phyloP scores from a whole-genome alignment of 2,888 invertebrate genomes.

The Trichogramma evanescens region DNA sequence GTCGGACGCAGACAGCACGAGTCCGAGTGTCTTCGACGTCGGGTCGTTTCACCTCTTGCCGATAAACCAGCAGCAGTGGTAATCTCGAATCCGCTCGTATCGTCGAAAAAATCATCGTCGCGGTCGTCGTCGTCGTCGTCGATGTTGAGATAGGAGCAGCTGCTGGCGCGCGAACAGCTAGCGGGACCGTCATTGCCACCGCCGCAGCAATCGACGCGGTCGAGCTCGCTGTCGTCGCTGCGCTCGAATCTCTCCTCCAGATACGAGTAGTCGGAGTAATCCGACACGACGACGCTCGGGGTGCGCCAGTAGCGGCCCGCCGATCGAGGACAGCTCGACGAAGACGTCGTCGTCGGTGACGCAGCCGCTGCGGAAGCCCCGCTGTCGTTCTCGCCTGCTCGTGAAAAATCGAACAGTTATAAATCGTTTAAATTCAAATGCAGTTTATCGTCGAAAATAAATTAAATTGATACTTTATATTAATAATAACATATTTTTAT shows the following conservation, averaged over 20 bases:
- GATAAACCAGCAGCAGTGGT: background rate
- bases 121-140: constrained; percentile 41
- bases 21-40: constrained; percentile 41
- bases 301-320: constrained; percentile 60
- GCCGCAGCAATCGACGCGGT: constrained; percentile 29
- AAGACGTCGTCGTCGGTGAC: too few species aligned
- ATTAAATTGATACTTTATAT: background rate
- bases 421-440: background rate
- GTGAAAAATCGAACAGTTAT: background rate
- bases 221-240: constrained; percentile 39
- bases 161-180: constrained; percentile 38
- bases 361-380: constrained; percentile 13
- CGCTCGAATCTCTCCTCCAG: constrained; percentile 40
- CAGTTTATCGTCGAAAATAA: background rate
- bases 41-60: constrained; percentile 25
- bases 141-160: constrained; percentile 42
- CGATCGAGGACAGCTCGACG: too few species aligned
- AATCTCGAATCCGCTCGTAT: background rate
- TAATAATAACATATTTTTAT: background rate
- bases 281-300: constrained; percentile 81
- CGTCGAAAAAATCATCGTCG: constrained; percentile 20
- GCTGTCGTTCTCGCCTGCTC: constrained; percentile 30
- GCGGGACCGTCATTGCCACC: constrained; percentile 26
- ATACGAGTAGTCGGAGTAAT: constrained; percentile 68
- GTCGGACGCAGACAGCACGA: constrained; percentile 37